Conservation (phyloP, 2,113 vertebrate genomes). For the Ammospiza caudacuta region DNA sequence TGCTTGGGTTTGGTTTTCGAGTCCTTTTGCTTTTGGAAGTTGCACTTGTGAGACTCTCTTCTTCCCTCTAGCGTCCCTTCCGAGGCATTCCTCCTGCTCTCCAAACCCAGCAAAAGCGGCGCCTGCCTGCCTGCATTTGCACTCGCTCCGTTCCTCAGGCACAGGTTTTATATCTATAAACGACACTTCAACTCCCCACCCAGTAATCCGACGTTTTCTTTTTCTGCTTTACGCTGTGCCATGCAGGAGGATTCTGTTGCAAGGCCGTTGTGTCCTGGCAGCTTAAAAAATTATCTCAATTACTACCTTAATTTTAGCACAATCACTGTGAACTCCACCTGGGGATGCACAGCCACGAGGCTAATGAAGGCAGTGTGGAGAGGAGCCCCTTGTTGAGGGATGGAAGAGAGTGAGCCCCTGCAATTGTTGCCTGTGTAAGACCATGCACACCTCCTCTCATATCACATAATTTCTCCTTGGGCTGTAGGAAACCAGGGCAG, state of each 20-base stretch:
- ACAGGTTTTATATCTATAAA: neutral
- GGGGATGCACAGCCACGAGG: fast-evolving
- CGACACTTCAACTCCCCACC: neutral
- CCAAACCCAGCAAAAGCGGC: neutral
- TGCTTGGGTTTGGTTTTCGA: neutral
- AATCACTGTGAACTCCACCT: neutral
- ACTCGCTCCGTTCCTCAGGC: neutral
- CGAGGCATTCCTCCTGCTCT: neutral
- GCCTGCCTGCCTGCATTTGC: neutral
- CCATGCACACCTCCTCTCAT: neutral
- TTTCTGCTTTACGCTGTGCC: neutral
- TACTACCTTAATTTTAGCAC: neutral
- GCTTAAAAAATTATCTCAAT: neutral
- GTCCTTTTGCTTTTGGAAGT: neutral
- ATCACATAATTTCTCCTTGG: neutral
- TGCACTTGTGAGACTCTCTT: neutral
- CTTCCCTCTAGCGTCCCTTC: slow-evolving; percentile 38
- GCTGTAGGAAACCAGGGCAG: neutral
- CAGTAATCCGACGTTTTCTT: neutral
- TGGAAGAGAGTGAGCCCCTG: neutral
- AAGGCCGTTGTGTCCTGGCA: neutral
- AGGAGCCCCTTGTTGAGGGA: neutral
- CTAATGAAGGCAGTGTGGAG: neutral
- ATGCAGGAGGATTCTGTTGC: neutral
- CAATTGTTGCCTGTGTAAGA: neutral